Conservation (phyloP, 2,113 vertebrate genomes). For the Ciconia stormi region DNA sequence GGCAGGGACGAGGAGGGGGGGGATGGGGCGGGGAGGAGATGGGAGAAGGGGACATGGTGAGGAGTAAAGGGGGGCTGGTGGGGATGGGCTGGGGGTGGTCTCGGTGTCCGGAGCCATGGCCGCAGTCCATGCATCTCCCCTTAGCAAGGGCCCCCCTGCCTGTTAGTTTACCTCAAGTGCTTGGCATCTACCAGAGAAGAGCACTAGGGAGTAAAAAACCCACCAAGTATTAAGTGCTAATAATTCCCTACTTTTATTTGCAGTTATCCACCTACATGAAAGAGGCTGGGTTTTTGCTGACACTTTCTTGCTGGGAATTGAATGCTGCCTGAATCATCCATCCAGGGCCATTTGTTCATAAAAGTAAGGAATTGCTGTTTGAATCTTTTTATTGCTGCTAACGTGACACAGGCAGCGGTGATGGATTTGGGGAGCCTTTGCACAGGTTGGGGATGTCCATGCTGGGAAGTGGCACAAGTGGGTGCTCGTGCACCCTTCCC, state of each 20-base stretch:
- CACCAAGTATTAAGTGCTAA: slow-evolving; percentile 24
- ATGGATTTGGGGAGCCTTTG: not conserved
- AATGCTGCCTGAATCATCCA: slow-evolving; percentile 61
- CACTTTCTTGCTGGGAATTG: slow-evolving; percentile 48
- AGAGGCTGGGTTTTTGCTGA: slow-evolving; percentile 52
- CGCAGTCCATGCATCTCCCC: not conserved
- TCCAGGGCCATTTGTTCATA: slow-evolving; percentile 58
- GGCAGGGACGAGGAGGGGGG: not conserved
- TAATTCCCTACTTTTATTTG: slow-evolving; percentile 58
- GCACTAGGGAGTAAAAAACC: not conserved
- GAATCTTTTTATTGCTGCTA: slow-evolving; percentile 46
- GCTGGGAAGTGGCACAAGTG: not conserved
- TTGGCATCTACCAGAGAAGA: not conserved
- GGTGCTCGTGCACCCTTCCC: not conserved
- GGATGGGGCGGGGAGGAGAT: not conserved
- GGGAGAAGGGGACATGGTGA: not conserved
- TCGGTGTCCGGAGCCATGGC: fast-evolving
- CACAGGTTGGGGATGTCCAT: not conserved
- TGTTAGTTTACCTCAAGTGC: not conserved
- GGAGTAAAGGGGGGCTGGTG: no score
- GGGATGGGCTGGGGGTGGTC: not conserved
- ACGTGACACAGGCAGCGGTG: not conserved
- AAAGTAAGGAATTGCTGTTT: slow-evolving; percentile 58
- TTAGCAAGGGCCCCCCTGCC: not conserved
- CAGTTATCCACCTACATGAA: slow-evolving; percentile 40